Evolutionary conservation across 2,113 vertebrate species (phyloP), one percentile per base, ranked within the genome.

Genomic region (Paralichthys olivaceus): DNA sequence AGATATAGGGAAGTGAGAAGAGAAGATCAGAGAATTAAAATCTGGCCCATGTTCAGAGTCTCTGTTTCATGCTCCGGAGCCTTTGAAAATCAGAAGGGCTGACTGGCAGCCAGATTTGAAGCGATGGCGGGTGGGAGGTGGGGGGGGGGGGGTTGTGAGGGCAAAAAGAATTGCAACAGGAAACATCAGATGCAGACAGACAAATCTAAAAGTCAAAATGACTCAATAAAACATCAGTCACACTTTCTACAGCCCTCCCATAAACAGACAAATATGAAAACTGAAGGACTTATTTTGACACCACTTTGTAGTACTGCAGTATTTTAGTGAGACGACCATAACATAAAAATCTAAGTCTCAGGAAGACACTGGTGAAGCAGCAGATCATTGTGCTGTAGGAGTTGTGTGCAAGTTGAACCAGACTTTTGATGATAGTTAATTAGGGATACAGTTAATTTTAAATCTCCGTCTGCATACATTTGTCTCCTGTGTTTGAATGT

Each of bases 51-150:
- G 85, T 89, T 86, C 87, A 89, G 69, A 84, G 73, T 63, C 22
- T 75, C 51, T 81, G 87, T 85, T 91, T 92, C 88, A 87, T 86
- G 83, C 89, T 83, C 81, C 43, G 71, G 69, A 85, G 89, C 79
- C 80, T 92, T 92, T 93, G 83, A 89, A 90, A 90, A 72, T 72
- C 83, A 80, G 76, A 85, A 56, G 64, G 66, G 59, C 53, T 84
- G 89, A 90, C 79, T 87, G 90, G 88, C 89, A 89, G 88, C 79
- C 85, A 90, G 84, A 93, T 91, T 87, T 75, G 69, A 92, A 76
- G 72, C 79, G 86, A 84, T 54, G 65, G 64, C 43, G 49, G 37
- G 22, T 8, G 20, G 43, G 0, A 1, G 43, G 3, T 14, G 43
- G 47, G 4, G 5, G 12, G 17, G 23, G 23, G 66, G 59, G 65